These are phyloP conservation scores for Limnothrissa miodon DNA, from an alignment of 2,113 vertebrate species.

Conservation along the genomic window DNA sequence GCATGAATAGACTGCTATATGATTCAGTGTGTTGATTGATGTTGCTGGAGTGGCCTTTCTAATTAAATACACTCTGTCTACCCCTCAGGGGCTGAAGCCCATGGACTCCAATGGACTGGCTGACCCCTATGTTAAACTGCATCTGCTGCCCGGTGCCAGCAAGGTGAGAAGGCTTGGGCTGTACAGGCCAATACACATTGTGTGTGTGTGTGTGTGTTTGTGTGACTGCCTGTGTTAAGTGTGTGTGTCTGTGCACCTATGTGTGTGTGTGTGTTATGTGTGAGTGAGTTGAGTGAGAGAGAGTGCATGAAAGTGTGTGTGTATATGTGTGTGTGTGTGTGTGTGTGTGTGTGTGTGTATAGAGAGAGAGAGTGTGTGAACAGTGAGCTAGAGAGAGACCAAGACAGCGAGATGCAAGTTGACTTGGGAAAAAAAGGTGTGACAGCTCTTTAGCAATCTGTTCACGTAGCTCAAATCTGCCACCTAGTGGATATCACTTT, in stretches of 20 bases:
- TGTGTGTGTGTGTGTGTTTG: slow-evolving; percentile 1
- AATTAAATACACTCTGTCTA: neutral
- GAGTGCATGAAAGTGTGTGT: neutral
- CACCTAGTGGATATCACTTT: slow-evolving; percentile 55
- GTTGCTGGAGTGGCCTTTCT: neutral
- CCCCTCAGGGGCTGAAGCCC: slow-evolving; percentile 86
- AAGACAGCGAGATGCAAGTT: neutral
- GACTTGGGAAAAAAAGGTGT: slow-evolving; percentile 15
- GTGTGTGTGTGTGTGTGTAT: neutral
- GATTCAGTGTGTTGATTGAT: slow-evolving; percentile 1
- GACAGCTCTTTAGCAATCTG: neutral
- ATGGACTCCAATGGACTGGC: slow-evolving; percentile 96
- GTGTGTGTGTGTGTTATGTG: neutral
- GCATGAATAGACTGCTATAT: neutral
- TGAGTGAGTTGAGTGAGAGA: neutral
- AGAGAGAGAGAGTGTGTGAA: neutral
- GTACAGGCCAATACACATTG: neutral
- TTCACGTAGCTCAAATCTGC: slow-evolving; percentile 55
- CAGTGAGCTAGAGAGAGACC: neutral
- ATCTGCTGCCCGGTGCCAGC: slow-evolving; percentile 92
- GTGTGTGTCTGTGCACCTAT: neutral
- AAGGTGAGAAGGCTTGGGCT: slow-evolving; percentile 75
- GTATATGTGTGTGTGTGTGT: neutral
- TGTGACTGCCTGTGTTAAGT: neutral
- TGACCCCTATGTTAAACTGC: slow-evolving; percentile 93